phyloP scores from a whole-genome alignment of 1,140 invertebrate species.

The Drosophila funebris region DNA sequence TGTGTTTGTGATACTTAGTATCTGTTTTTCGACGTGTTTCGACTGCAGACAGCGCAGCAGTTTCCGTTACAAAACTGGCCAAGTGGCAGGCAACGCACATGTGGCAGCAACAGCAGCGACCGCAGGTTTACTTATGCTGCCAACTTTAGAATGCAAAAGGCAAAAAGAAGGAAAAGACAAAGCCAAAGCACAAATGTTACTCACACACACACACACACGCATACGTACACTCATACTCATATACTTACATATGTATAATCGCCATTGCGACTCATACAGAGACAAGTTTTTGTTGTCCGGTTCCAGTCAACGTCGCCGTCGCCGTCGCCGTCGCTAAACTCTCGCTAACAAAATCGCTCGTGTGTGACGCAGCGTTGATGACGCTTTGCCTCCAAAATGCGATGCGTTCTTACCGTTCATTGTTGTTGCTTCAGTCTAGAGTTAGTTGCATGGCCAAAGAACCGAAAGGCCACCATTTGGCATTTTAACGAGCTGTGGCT shows the following conservation, averaged over 20 bases:
- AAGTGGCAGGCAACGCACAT: conserved; percentile 44
- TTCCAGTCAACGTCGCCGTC: not conserved
- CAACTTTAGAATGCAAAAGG: conserved; percentile 63
- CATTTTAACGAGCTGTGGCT: conserved; percentile 53
- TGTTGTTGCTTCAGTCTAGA: not conserved
- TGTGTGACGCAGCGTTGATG: conserved; percentile 57
- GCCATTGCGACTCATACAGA: conserved; percentile 29
- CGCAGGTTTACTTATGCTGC: conserved; percentile 49
- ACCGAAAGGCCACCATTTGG: conserved; percentile 70
- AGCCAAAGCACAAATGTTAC: conserved; percentile 33
- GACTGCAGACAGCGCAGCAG: conserved; percentile 54
- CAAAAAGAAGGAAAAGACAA: conserved; percentile 5
- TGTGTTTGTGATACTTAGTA: not conserved
- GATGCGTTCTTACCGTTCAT: conserved; percentile 28
- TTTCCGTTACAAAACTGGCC: conserved; percentile 79
- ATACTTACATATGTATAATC: conserved; percentile 21
- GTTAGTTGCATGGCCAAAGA: conserved; percentile 10
- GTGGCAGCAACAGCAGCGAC: conserved; percentile 21
- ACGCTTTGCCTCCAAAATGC: not conserved
- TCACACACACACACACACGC: conserved; percentile 11
- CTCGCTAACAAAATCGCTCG: conserved; percentile 47
- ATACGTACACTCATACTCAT: conserved; percentile 10
- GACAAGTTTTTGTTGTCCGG: conserved; percentile 30
- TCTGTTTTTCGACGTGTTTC: conserved; percentile 53
- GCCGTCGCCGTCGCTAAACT: conserved; percentile 14